A percentile compares a stretch with the other conserved stretches of the same genome.
Conservation (phyloP, 35 echinoderm and acorn worm species). For the Diadema setosum region DNA sequence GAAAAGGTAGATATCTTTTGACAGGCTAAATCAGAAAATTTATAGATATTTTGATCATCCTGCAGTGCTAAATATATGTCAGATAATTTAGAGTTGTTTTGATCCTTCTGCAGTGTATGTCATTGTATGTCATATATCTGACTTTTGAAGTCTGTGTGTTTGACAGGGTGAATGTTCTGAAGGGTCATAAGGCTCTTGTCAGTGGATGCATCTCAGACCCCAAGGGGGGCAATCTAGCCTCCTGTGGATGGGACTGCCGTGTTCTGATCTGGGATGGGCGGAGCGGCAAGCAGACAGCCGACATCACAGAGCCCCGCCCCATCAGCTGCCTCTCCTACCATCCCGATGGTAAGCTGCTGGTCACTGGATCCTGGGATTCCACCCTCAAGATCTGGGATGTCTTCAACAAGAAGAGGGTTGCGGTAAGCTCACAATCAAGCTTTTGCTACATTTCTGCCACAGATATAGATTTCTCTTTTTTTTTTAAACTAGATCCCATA, state of each 20-base stretch:
- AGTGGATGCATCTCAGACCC: constrained; percentile 59
- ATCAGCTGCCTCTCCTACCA: constrained; percentile 93
- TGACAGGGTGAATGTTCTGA: constrained; percentile 71
- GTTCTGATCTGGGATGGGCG: constrained; percentile 80
- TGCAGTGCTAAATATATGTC: too few species aligned
- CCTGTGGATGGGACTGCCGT: constrained; percentile 81
- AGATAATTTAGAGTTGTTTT: too few species aligned
- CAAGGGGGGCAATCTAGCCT: constrained; percentile 53
- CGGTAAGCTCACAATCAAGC: constrained; percentile 44
- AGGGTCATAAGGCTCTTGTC: constrained; percentile 61
- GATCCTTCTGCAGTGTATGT: too few species aligned
- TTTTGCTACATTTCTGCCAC: not conserved
- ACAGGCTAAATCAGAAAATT: too few species aligned
- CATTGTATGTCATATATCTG: too few species aligned
- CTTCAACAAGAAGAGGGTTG: constrained; percentile 86
- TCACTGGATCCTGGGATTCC: constrained; percentile 82
- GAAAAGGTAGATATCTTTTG: too few species aligned
- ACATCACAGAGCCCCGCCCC: constrained; percentile 68
- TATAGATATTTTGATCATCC: too few species aligned
- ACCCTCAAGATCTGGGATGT: constrained; percentile 85
- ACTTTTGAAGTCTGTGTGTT: too few species aligned
- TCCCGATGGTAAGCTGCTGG: constrained; percentile 75
- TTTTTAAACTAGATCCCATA: too few species aligned
- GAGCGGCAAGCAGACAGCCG: constrained; percentile 29
- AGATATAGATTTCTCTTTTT: too few species aligned